A percentile compares a stretch with the other conserved stretches of the same genome.
These are phyloP conservation scores for Etheostoma nigrum DNA, from an alignment of 2,797 vertebrate species.

Conservation along the genomic window DNA sequence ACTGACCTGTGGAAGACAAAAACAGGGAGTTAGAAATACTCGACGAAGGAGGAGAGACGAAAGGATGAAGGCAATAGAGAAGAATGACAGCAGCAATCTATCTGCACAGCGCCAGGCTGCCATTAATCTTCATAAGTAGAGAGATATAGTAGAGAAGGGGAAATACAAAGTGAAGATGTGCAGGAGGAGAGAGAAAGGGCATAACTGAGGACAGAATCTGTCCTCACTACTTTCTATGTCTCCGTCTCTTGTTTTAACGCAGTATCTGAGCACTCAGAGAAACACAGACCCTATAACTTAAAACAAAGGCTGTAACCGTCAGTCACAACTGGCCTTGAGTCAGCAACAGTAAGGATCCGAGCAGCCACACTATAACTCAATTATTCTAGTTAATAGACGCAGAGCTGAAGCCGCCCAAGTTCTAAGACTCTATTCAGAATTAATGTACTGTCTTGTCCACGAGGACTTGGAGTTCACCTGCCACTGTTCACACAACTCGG, in stretches of 20 bases:
- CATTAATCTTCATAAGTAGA: constrained; percentile 69
- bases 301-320: constrained; percentile 48
- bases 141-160: constrained; percentile 24
- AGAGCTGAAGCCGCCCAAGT: constrained; percentile 35
- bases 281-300: constrained; percentile 46
- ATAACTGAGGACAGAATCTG: constrained; percentile 34
- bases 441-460: constrained; percentile 45
- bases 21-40: constrained; percentile 61
- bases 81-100: constrained; percentile 61
- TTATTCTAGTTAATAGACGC: constrained; percentile 56
- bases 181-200: constrained; percentile 34
- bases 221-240: constrained; percentile 25
- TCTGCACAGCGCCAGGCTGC: constrained; percentile 37
- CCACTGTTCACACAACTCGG: constrained; percentile 12
- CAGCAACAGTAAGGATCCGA: constrained; percentile 37
- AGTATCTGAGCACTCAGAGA: constrained; percentile 20
- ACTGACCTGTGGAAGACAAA: constrained; percentile 70
- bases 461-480: constrained; percentile 23
- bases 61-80: constrained; percentile 64
- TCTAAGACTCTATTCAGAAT: constrained; percentile 56
- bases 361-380: constrained; percentile 61
- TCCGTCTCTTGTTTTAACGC: constrained; percentile 1
- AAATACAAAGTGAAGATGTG: constrained; percentile 58
- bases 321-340: constrained; percentile 49
- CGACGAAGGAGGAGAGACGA: constrained; percentile 35